phyloP scores from a whole-genome alignment of 1,140 invertebrate genomes.

The Drosophila gunungcola region DNA sequence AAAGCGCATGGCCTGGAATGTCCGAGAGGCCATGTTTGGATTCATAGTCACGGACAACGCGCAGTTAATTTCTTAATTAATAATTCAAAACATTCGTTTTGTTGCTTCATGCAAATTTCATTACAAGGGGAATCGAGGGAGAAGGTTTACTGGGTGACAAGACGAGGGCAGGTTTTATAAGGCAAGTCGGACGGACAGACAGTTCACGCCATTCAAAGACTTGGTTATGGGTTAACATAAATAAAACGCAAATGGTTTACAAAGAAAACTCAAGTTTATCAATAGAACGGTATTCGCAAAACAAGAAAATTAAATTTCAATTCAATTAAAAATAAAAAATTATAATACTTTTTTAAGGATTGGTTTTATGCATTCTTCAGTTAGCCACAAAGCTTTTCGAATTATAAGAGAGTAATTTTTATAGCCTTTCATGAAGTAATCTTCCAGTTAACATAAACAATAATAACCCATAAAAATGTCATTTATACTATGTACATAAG shows the following conservation, averaged over 20 bases:
- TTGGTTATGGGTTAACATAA: slow-evolving; percentile 3
- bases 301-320: too few relatives aligned
- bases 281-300: neutral
- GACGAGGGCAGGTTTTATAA: slow-evolving; percentile 20
- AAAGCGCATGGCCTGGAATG: slow-evolving; percentile 59
- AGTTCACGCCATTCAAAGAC: slow-evolving; percentile 8
- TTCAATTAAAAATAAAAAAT: too few relatives aligned
- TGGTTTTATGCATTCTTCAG: too few relatives aligned
- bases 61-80: slow-evolving; percentile 73
- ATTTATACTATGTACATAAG: slow-evolving; percentile 5
- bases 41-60: slow-evolving; percentile 20
- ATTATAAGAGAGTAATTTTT: too few relatives aligned
- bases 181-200: neutral
- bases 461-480: slow-evolving; percentile 1
- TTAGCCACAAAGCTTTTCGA: too few relatives aligned
- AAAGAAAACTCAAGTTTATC: neutral
- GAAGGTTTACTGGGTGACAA: slow-evolving; percentile 20
- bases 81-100: slow-evolving; percentile 62
- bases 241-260: slow-evolving; percentile 3
- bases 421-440: too few relatives aligned
- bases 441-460: too few relatives aligned
- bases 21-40: slow-evolving; percentile 33
- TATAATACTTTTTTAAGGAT: too few relatives aligned
- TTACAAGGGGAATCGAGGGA: neutral
- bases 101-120: slow-evolving; percentile 57